Base-by-base conservation (phyloP, 2,888 invertebrate genomes). In the Dascillus cervinus region DNA sequence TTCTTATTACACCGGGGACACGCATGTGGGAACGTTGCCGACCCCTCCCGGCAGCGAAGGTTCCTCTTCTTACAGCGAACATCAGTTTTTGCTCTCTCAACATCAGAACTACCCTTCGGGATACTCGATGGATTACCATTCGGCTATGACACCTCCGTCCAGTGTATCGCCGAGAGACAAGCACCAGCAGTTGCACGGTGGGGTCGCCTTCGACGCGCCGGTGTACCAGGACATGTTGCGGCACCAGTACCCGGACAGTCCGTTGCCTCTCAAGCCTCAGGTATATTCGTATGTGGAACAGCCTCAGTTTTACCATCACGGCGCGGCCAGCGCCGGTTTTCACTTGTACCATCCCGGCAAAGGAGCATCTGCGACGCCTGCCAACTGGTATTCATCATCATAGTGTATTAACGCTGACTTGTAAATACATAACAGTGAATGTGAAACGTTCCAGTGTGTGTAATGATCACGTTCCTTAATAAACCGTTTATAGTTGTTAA, bases 91-190 rank as follows among this genome's bases (percentile, higher is more conserved):
- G 30, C 47, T 66, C 32, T 60, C 72, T 17, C 73, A 73, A 46
- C 65, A 71, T 15, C 73, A 73, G 47, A 74, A 73, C 71, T 79
- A 49, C 72, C 74, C 55, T 67, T 74, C 53, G 67, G 63, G 69
- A 36, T 79, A 79, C 49, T 69, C 73, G 36, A 82, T 82, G 43
- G 88, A 88, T 55, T 89, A 89, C 54, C 92, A 92, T 62, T 84
- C 89, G 21, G 89, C 90, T 26, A 94, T 95, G 88, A 94, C 94
- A 3, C 94, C 94, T 29, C 95, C 95, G 29, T 90, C 91, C n/a
- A 94, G 94, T 3, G 94, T 94, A 2, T 94, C 94, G 3, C 94
- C 95, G 0, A 74, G 92, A 39, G 94, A 94, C 56, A 89, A 80
- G 49, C 78, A 69, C 61, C 84, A 77, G 50, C 80, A 79, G 49